Evolutionary conservation across 2,113 vertebrate genomes (phyloP).

Genomic region (Rynchops niger): DNA sequence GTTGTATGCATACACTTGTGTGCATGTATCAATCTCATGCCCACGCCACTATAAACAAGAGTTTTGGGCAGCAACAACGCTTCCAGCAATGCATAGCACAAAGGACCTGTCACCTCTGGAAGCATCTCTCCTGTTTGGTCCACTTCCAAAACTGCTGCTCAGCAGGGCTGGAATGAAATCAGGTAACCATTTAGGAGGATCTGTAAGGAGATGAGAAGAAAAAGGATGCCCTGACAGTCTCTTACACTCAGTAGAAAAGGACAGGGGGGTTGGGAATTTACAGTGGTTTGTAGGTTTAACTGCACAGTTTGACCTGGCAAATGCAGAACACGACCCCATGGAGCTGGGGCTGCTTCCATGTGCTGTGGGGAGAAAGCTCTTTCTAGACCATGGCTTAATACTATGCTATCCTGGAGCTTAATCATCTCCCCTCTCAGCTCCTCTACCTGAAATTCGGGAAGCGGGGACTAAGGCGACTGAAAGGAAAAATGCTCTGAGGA

Average conservation of each 20-base stretch:
- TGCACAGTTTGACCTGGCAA: background rate
- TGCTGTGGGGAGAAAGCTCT: background rate
- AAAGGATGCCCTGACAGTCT: background rate
- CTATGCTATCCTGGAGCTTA: background rate
- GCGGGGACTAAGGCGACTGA: background rate
- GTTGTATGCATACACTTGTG: background rate
- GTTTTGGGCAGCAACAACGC: background rate
- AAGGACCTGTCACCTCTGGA: background rate
- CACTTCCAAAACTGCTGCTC: background rate
- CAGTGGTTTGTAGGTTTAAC: background rate
- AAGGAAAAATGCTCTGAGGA: background rate
- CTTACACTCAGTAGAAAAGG: background rate
- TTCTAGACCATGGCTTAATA: background rate
- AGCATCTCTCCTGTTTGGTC: background rate
- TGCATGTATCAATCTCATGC: background rate
- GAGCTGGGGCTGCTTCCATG: background rate
- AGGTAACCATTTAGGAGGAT: background rate
- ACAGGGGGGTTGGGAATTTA: background rate
- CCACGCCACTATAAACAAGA: background rate
- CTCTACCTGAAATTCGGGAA: background rate
- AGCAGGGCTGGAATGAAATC: background rate
- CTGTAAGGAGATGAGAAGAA: background rate
- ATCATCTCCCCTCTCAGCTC: background rate
- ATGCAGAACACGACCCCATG: fast-evolving
- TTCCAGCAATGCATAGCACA: background rate